A percentile compares a stretch with the other conserved stretches of the same genome.
Evolutionary conservation across 2,888 invertebrate genomes (phyloP).

Genomic region (Diachrysia chrysitis): DNA sequence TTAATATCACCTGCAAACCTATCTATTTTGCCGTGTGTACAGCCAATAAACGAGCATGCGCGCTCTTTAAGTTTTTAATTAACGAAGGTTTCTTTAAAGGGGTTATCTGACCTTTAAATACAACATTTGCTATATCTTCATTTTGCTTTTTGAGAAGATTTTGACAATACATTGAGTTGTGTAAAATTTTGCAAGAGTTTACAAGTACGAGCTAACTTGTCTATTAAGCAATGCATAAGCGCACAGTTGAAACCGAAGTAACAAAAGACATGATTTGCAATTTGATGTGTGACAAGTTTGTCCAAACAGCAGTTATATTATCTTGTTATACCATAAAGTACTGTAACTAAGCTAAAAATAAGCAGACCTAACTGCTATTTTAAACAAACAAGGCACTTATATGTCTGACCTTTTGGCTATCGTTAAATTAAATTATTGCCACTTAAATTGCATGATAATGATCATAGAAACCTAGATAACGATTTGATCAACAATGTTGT

Average conservation of each 20-base stretch:
- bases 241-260: neutral
- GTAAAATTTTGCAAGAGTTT: neutral
- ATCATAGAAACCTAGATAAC: neutral
- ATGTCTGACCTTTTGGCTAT: neutral
- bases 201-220: neutral
- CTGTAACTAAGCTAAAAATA: neutral
- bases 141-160: too few species aligned
- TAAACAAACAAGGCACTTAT: neutral
- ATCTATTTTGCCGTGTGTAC: too few species aligned
- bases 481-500: constrained; percentile 7
- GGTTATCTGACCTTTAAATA: too few species aligned
- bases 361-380: neutral
- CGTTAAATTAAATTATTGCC: constrained; percentile 9
- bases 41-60: too few species aligned
- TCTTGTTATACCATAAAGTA: constrained; percentile 2
- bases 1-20: too few species aligned
- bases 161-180: too few species aligned
- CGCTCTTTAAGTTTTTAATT: too few species aligned
- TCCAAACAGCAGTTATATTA: neutral
- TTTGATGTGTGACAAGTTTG: constrained; percentile 3
- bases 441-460: constrained; percentile 6
- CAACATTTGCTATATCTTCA: too few species aligned
- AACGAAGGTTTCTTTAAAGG: too few species aligned
- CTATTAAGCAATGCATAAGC: neutral
- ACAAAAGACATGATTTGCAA: neutral